These are phyloP conservation scores for Phthorimaea operculella DNA, from an alignment of 1,140 invertebrate genomes.

Conservation along the genomic window DNA sequence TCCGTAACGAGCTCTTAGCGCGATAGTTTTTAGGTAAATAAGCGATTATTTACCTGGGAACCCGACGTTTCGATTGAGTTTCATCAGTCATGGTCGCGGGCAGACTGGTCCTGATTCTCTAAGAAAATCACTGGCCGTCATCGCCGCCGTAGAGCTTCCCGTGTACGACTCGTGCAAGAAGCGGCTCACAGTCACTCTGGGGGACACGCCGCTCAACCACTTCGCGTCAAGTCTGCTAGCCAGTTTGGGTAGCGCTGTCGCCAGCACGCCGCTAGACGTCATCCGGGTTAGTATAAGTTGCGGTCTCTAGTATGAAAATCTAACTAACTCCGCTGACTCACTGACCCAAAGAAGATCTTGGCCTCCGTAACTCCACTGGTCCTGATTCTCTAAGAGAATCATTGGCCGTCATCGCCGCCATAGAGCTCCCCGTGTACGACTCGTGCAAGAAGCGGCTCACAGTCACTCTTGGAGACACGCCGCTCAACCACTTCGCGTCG, in stretches of 20 bases:
- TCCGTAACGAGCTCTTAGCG: too few relatives aligned
- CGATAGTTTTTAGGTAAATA: too few relatives aligned
- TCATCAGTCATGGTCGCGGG: too few relatives aligned
- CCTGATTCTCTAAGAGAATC: too few relatives aligned
- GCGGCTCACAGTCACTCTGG: constrained; percentile 76
- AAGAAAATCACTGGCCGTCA: too few relatives aligned
- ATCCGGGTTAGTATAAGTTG: constrained; percentile 84
- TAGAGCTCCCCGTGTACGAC: constrained; percentile 95
- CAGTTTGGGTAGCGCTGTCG: constrained; percentile 91
- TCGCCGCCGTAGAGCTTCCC: constrained; percentile 93
- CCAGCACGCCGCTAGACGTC: constrained; percentile 96
- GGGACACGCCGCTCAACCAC: constrained; percentile 87
- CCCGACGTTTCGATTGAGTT: too few relatives aligned
- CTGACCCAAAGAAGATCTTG: too few relatives aligned
- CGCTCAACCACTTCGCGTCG: constrained; percentile 90
- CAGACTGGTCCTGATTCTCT: too few relatives aligned
- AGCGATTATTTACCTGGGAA: too few relatives aligned
- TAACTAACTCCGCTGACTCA: too few relatives aligned
- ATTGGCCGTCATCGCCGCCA: constrained; percentile 92
- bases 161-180: constrained; percentile 93
- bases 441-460: constrained; percentile 85
- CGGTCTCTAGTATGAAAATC: too few relatives aligned
- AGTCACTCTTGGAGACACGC: constrained; percentile 78
- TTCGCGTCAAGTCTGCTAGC: constrained; percentile 92
- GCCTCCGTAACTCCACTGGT: too few relatives aligned